A percentile compares a stretch with the other conserved stretches of the same genome.
phyloP scores from a whole-genome alignment of 2,113 vertebrate species.

The Zosterops hypoxanthus region DNA sequence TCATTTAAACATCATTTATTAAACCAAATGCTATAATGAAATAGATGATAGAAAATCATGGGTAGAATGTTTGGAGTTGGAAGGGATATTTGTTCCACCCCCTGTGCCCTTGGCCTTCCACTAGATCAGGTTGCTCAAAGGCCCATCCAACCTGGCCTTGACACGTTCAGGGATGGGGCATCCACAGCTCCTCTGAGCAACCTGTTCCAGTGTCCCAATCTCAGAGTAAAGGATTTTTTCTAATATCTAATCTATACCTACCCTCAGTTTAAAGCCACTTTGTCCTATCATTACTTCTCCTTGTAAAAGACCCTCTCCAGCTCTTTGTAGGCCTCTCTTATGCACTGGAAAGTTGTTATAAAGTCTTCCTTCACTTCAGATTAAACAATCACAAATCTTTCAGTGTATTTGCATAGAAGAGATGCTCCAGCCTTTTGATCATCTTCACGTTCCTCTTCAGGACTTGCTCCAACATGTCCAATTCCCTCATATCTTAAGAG shows the following conservation, averaged over 20 bases:
- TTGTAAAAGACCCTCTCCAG: not conserved
- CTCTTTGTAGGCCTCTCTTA: not conserved
- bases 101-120: not conserved
- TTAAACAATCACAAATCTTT: not conserved
- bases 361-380: not conserved
- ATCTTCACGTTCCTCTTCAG: not conserved
- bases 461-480: accelerated
- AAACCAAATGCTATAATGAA: not conserved
- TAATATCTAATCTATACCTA: not conserved
- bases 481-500: too few species aligned
- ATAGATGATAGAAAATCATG: not conserved
- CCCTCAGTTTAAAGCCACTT: not conserved
- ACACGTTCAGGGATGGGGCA: not conserved
- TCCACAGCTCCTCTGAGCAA: not conserved
- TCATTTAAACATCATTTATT: not conserved
- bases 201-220: not conserved
- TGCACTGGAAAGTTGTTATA: not conserved
- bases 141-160: too few species aligned
- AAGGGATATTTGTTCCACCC: not conserved
- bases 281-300: not conserved
- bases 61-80: not conserved
- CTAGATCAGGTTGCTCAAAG: not conserved
- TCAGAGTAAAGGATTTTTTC: not conserved
- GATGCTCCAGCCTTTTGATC: not conserved
- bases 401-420: not conserved